Percentiles rank a stretch among this genome's conserved stretches.
phyloP scores from a whole-genome alignment of 2,113 vertebrate species.

The Panurus biarmicus region DNA sequence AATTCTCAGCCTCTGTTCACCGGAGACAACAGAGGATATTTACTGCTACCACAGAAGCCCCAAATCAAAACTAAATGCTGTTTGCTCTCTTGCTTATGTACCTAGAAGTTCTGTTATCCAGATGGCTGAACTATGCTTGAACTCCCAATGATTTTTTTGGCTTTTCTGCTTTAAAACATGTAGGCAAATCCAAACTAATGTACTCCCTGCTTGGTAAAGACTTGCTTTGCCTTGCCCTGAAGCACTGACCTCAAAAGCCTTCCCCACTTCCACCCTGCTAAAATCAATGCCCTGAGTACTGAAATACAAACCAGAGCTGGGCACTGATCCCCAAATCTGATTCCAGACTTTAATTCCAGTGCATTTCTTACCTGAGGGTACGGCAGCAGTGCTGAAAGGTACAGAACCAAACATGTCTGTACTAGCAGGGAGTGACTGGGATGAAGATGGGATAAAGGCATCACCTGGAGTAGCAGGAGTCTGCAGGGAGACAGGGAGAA shows the following conservation, averaged over 20 bases:
- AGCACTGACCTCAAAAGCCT: not conserved
- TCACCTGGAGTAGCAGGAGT: slow-evolving; percentile 96
- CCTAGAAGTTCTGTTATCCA: not conserved
- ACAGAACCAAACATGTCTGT: slow-evolving; percentile 86
- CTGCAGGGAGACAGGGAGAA: slow-evolving; percentile 65
- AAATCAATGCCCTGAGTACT: not conserved
- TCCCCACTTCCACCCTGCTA: not conserved
- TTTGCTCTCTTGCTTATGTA: not conserved
- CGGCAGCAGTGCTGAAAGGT: slow-evolving; percentile 89
- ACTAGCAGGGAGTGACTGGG: slow-evolving; percentile 83
- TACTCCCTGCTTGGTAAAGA: not conserved
- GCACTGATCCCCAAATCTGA: not conserved
- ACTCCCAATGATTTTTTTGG: not conserved
- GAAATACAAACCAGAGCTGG: not conserved
- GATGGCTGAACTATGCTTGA: not conserved
- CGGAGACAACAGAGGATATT: not conserved
- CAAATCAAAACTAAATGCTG: not conserved
- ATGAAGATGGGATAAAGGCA: slow-evolving; percentile 88
- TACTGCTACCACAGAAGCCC: not conserved
- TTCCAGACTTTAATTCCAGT: accelerated
- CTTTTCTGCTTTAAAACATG: not conserved
- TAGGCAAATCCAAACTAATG: not conserved
- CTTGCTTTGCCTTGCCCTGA: not conserved
- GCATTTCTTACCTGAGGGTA: slow-evolving; percentile 90
- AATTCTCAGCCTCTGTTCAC: not conserved